Evolutionary conservation across 2,888 invertebrate genomes (phyloP).

Genomic region (Antitype chi): DNA sequence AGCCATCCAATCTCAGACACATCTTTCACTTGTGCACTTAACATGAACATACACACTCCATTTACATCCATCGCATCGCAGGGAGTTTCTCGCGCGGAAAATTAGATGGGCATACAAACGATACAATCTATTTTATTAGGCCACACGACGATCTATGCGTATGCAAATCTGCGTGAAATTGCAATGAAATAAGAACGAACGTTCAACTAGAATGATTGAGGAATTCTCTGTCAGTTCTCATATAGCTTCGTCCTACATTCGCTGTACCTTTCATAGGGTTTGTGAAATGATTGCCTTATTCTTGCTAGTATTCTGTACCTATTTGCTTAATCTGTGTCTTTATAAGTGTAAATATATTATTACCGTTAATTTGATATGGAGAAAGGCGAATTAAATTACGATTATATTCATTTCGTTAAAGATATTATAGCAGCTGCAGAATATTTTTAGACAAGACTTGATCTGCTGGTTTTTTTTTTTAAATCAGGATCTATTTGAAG

Average conservation of each 20-base stretch:
- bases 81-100: constrained; percentile 76
- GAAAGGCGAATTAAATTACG: constrained; percentile 28
- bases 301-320: background rate
- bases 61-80: constrained; percentile 19
- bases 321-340: constrained; percentile 10
- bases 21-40: constrained; percentile 27
- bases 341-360: background rate
- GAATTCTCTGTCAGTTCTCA: constrained; percentile 41
- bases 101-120: constrained; percentile 76
- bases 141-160: constrained; percentile 60
- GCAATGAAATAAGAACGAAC: constrained; percentile 68
- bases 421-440: constrained; percentile 19
- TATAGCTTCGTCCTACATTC: constrained; percentile 34
- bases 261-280: constrained; percentile 12
- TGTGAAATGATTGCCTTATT: constrained; percentile 4
- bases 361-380: constrained; percentile 32
- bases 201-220: constrained; percentile 48
- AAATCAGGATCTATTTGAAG: background rate
- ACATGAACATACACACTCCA: constrained; percentile 24
- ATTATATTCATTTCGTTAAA: constrained; percentile 9
- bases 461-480: constrained; percentile 18
- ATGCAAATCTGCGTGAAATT: constrained; percentile 80
- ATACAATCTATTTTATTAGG: constrained; percentile 78
- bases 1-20: background rate
- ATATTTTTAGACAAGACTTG: constrained; percentile 19